Evolutionary conservation across 2,113 vertebrate species (phyloP).

Genomic region (Tragelaphus imberbis): DNA sequence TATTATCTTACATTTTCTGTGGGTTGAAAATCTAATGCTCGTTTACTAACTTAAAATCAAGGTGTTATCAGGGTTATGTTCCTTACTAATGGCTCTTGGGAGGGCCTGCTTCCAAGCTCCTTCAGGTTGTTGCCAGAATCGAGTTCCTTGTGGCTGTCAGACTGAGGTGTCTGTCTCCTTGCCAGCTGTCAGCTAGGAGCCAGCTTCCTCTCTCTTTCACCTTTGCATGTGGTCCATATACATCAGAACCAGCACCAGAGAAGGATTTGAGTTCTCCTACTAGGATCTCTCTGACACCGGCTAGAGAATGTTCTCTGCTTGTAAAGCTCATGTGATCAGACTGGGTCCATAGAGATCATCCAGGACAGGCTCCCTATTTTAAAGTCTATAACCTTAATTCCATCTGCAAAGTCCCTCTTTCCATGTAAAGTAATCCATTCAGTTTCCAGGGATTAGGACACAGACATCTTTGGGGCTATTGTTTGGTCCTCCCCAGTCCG

Average conservation of each 20-base stretch:
- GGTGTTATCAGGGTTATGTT: background rate
- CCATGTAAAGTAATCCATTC: background rate
- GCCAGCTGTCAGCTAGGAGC: background rate
- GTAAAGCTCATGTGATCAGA: background rate
- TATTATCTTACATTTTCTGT: background rate
- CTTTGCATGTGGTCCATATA: rapidly evolving
- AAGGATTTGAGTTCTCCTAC: background rate
- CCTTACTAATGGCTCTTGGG: background rate
- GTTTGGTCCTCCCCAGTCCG: background rate
- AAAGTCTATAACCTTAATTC: background rate
- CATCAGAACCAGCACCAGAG: background rate
- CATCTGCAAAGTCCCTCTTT: background rate
- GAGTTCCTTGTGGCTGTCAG: background rate
- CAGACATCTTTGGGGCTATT: background rate
- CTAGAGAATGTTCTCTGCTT: background rate
- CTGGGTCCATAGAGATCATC: background rate
- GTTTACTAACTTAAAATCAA: background rate
- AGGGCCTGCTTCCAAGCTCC: background rate
- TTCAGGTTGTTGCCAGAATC: background rate
- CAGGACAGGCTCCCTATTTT: background rate
- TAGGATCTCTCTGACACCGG: background rate
- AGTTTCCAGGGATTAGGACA: background rate
- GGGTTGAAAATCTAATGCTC: background rate
- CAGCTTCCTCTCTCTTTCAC: background rate
- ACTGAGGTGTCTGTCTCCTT: background rate